Percentiles rank a stretch among this genome's conserved stretches.
These are phyloP conservation scores for Sialis lutaria DNA, from an alignment of 2,888 invertebrate species.

Conservation along the genomic window DNA sequence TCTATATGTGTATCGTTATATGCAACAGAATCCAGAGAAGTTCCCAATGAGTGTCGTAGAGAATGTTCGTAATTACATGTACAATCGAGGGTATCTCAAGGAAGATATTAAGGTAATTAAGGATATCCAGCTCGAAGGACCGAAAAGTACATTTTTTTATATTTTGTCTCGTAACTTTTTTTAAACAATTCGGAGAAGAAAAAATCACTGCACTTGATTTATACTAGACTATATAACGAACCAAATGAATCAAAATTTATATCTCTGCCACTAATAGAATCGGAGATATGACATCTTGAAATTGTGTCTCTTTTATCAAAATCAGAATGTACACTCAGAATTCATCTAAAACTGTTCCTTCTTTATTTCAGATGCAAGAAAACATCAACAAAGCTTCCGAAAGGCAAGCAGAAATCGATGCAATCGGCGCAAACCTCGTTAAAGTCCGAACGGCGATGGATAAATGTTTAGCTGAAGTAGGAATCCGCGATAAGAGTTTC, in stretches of 20 bases:
- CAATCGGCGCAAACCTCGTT: conserved; percentile 14
- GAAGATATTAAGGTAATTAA: conserved; percentile 31
- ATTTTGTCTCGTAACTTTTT: neutral
- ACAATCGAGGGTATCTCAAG: conserved; percentile 41
- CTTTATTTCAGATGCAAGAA: conserved; percentile 18
- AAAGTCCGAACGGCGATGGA: conserved; percentile 18
- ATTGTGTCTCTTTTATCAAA: neutral
- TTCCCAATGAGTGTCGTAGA: conserved; percentile 48
- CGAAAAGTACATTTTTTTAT: neutral
- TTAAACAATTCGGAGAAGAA: no score
- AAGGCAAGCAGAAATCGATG: conserved; percentile 18
- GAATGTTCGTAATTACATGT: conserved; percentile 49
- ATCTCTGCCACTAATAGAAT: neutral
- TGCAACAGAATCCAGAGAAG: conserved; percentile 51
- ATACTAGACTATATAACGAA: no score
- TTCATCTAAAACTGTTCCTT: neutral
- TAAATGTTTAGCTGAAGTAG: conserved; percentile 18
- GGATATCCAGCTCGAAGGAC: neutral
- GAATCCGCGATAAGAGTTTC: conserved; percentile 11
- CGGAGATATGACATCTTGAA: no score
- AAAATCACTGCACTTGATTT: no score
- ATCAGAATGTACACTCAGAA: no score
- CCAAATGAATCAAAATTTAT: neutral
- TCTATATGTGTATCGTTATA: conserved; percentile 59
- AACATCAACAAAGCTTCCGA: conserved; percentile 15